Conservation (phyloP, 1,140 invertebrate genomes). For the Panulirus ornatus region DNA sequence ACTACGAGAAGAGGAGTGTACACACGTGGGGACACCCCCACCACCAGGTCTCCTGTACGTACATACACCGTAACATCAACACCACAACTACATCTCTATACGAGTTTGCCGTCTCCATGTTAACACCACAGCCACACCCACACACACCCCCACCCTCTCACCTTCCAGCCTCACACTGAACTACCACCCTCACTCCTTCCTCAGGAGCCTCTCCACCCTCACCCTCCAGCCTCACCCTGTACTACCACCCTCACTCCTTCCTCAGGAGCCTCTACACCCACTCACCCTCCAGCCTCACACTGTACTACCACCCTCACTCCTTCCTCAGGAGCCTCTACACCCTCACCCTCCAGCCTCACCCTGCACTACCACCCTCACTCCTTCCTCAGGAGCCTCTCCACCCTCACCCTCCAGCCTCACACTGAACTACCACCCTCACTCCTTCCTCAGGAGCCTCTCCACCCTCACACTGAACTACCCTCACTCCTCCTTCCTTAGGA, state of each 20-base stretch:
- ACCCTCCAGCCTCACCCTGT: neutral
- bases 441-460: neutral
- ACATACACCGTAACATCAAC: too few relatives aligned
- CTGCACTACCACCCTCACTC: neutral
- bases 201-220: neutral
- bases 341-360: neutral
- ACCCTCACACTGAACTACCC: too few relatives aligned
- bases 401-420: neutral
- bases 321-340: neutral
- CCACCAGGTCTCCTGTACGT: too few relatives aligned
- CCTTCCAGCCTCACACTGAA: too few relatives aligned
- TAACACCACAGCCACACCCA: too few relatives aligned
- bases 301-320: neutral
- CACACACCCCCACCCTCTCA: too few relatives aligned
- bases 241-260: neutral
- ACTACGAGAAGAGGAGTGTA: neutral
- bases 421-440: neutral
- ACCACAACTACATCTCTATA: too few relatives aligned
- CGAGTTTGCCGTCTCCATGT: too few relatives aligned
- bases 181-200: too few relatives aligned
- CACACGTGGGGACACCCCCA: neutral
- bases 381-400: neutral
- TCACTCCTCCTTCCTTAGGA: too few relatives aligned
- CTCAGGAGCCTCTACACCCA: neutral
- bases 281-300: neutral